Evolutionary conservation across 1,140 invertebrate species (phyloP).

Genomic region (Bradysia coprophila): DNA sequence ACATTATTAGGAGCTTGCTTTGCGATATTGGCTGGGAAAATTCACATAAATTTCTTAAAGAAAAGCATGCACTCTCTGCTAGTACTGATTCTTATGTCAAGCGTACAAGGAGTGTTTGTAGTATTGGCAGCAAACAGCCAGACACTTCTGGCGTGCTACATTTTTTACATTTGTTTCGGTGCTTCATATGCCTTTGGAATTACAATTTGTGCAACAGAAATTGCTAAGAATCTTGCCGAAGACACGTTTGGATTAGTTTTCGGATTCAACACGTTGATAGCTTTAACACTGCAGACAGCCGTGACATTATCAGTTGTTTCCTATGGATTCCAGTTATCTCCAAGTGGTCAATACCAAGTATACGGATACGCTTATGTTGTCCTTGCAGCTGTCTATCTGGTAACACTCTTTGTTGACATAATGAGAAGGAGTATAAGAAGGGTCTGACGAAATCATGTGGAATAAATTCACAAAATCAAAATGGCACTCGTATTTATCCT

Average conservation of each 20-base stretch:
- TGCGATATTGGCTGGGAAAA: slow-evolving; percentile 27
- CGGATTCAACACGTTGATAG: slow-evolving; percentile 73
- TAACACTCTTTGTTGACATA: no score
- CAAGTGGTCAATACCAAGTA: neutral
- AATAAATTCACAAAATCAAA: no score
- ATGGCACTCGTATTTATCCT: no score
- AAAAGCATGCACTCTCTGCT: slow-evolving; percentile 9
- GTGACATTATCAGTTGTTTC: slow-evolving; percentile 52
- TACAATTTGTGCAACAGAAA: slow-evolving; percentile 65
- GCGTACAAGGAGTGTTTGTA: slow-evolving; percentile 42
- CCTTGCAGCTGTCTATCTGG: no score
- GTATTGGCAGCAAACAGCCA: slow-evolving; percentile 38
- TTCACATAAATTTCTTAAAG: slow-evolving; percentile 12
- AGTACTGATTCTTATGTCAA: slow-evolving; percentile 26
- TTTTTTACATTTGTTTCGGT: slow-evolving; percentile 54
- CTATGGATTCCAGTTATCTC: neutral
- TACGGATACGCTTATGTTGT: neutral
- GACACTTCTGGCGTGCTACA: slow-evolving; percentile 51
- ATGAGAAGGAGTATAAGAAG: no score
- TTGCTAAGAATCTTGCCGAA: slow-evolving; percentile 56
- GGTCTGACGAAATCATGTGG: no score
- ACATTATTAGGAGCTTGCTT: slow-evolving; percentile 47
- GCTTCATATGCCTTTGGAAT: slow-evolving; percentile 65
- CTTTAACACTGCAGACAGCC: slow-evolving; percentile 55
- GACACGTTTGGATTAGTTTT: slow-evolving; percentile 81